Base-by-base conservation (phyloP, 2,797 vertebrate genomes). In the Petrocephalus sullivani region DNA sequence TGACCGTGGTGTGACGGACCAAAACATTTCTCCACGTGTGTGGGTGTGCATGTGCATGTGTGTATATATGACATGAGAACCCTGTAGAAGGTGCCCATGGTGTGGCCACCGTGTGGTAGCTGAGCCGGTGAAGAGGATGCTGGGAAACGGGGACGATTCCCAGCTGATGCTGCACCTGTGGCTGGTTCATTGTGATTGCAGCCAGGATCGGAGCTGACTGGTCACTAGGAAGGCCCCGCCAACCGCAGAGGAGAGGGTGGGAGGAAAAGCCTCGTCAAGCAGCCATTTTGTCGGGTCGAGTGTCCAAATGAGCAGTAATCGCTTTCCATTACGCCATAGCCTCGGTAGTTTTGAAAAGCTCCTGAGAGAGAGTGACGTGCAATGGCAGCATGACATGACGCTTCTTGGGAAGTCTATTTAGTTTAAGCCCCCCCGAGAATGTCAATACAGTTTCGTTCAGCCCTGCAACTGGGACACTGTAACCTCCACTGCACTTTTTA, bases 31-130 rank as follows among this genome's bases (percentile, higher is more conserved):
- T 28, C 28, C 28, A 28, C 28, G 28, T 28, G 28, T 28, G 28
- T 28, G 28, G 28, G 28, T 8, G 57, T 21, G n/a, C 58, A 67
- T 33, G 2, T 61, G 0, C 19, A 1, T 64, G 0, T 67, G 19
- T 21, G 3, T 28, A 12, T 67, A 4, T 60, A 60, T 60, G 58
- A 8, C n/a, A 21, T 60, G 21, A 61, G 64, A 71, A 37, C 9
- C 60, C 10, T 87, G 64, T 67, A 92, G 89, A 92, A 92, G 90
- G 87, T 28, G 28, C 89, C 87, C 71, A 28, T 28, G 28, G 28
- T 28, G 28, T 28, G 28, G 28, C 87, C 90, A 91, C 91, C 92
- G 91, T 92, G 88, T 89, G 46, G 90, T 86, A 28, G 86, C 87
- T 28, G 28, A 28, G 23, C 10, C 49, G 23, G 49, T 4, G 53